A percentile compares a stretch with the other conserved stretches of the same genome.
These are phyloP conservation scores for Stenchaetothrips biformis DNA, from an alignment of 2,888 invertebrate genomes.

Conservation along the genomic window DNA sequence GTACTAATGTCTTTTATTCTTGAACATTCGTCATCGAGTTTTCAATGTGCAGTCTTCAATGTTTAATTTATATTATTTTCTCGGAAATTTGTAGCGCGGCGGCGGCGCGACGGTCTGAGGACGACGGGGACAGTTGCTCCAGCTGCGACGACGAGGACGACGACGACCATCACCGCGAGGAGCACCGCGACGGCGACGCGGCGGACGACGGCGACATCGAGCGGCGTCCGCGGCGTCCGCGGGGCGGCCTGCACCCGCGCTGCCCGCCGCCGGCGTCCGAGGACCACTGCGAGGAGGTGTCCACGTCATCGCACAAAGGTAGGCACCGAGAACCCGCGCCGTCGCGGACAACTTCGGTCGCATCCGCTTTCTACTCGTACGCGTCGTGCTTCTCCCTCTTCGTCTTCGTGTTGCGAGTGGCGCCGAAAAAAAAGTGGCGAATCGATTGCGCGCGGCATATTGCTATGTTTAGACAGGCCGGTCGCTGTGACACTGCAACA, in stretches of 20 bases:
- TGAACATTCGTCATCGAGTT: too few species aligned
- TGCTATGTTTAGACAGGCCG: too few species aligned
- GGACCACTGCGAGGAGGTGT: constrained; percentile 2
- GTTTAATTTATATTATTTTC: neutral
- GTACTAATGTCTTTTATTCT: too few species aligned
- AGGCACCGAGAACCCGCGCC: neutral
- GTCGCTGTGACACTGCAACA: neutral
- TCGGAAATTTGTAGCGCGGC: neutral
- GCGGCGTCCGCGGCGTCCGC: neutral
- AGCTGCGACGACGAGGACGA: neutral
- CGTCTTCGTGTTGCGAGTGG: neutral
- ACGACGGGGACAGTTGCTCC: neutral
- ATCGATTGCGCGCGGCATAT: too few species aligned
- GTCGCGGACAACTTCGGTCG: too few species aligned
- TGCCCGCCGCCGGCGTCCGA: neutral
- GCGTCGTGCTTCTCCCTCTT: too few species aligned
- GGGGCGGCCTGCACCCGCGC: neutral
- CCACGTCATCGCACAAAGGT: constrained; percentile 13
- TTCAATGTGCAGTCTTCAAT: too few species aligned
- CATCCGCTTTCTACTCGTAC: too few species aligned
- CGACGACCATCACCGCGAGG: neutral
- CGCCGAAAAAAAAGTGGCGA: neutral
- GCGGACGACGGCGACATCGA: neutral
- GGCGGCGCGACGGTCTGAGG: neutral
- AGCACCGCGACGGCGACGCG: neutral